phyloP scores from a whole-genome alignment of 2,888 invertebrate genomes.

The Caenorhabditis angaria region DNA sequence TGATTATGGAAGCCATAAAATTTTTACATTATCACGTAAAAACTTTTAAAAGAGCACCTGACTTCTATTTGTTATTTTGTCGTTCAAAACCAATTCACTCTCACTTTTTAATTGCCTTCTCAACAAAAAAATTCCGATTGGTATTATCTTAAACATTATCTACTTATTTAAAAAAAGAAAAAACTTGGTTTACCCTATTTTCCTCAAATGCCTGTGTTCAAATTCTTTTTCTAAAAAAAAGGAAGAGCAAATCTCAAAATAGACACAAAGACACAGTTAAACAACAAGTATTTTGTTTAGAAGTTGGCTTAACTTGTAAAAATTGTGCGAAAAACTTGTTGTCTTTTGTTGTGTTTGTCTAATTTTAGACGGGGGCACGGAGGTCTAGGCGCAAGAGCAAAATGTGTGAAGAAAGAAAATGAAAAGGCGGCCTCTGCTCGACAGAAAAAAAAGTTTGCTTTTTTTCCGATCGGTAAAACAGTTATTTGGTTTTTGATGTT shows the following conservation, averaged over 20 bases:
- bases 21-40: too few relatives aligned
- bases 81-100: constrained; percentile 2
- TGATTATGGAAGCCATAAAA: too few relatives aligned
- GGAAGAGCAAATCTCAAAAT: not conserved
- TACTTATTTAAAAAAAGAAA: too few relatives aligned
- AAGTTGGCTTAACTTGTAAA: constrained; percentile 1
- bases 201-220: not conserved
- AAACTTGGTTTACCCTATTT: too few relatives aligned
- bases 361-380: not conserved
- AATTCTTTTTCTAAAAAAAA: not conserved
- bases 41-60: too few relatives aligned
- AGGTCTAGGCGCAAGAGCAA: not conserved
- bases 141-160: constrained; percentile 1
- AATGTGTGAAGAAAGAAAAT: not conserved
- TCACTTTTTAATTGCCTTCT: not conserved
- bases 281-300: constrained; percentile 47
- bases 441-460: not conserved
- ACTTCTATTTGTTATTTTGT: not conserved
- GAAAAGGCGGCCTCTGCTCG: too few relatives aligned
- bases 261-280: constrained; percentile 30
- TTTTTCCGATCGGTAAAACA: not conserved
- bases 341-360: constrained; percentile 10
- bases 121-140: not conserved
- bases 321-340: constrained; percentile 12
- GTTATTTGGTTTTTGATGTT: not conserved